Conservation (phyloP, 1,140 invertebrate species). For the Dendroctonus valens region DNA sequence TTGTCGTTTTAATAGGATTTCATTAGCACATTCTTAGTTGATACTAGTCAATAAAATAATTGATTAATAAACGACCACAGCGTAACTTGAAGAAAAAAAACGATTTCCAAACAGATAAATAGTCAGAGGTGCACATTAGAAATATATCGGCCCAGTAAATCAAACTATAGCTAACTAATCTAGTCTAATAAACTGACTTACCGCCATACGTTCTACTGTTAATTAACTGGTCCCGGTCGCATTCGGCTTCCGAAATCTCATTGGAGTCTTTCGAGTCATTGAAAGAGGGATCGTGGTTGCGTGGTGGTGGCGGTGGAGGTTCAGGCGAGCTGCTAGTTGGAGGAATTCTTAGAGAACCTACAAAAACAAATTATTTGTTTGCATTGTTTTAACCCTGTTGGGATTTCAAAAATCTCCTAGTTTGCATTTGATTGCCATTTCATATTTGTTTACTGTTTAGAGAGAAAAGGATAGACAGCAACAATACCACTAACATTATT, state of each 20-base stretch:
- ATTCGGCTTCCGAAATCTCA: conserved; percentile 90
- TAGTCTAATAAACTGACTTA: conserved; percentile 52
- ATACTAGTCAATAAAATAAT: not conserved
- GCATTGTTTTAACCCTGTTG: no score
- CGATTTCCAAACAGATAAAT: no score
- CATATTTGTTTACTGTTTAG: not conserved
- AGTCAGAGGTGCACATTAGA: no score
- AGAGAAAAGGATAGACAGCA: no score
- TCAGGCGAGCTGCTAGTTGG: conserved; percentile 65
- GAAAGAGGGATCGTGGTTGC: conserved; percentile 73
- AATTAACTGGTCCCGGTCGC: conserved; percentile 76
- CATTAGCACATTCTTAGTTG: not conserved
- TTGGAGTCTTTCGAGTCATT: conserved; percentile 91
- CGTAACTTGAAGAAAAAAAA: no score
- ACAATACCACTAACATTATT: no score
- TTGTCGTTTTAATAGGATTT: conserved; percentile 26
- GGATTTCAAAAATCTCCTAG: no score
- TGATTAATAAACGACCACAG: no score
- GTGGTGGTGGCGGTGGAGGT: conserved; percentile 77
- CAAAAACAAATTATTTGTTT: no score
- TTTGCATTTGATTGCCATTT: no score
- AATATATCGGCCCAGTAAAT: no score
- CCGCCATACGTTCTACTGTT: conserved; percentile 70
- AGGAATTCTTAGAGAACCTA: conserved; percentile 64
- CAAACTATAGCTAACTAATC: conserved; percentile 1